Percentiles rank a stretch among this genome's conserved stretches.
phyloP scores from a whole-genome alignment of 2,888 invertebrate species.

The Rotaria socialis region DNA sequence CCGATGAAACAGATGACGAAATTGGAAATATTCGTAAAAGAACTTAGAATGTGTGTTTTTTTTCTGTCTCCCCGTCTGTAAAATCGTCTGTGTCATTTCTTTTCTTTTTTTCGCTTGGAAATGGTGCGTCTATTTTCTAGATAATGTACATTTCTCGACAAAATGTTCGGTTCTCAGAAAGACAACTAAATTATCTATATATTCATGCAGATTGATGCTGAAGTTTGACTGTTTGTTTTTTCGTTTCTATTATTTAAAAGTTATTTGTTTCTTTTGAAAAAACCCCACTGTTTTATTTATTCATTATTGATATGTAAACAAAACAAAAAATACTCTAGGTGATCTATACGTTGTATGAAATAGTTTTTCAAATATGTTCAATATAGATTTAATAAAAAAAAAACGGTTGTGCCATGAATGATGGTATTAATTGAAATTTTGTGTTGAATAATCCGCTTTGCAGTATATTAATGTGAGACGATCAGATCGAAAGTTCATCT shows the following conservation, averaged over 20 bases:
- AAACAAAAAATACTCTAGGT: no score
- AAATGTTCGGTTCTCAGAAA: neutral
- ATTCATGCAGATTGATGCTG: neutral
- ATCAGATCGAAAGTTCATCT: no score
- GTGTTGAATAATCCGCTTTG: no score
- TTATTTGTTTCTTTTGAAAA: no score
- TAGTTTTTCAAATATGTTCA: no score
- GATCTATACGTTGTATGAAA: no score
- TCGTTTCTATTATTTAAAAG: slow-evolving; percentile 3
- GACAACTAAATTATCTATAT: neutral
- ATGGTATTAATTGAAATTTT: no score
- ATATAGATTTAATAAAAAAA: no score
- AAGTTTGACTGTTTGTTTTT: neutral
- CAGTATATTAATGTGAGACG: no score
- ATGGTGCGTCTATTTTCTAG: neutral
- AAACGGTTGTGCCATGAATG: no score
- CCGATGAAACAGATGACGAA: neutral
- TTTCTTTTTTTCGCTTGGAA: neutral
- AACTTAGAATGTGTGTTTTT: neutral
- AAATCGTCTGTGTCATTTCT: neutral
- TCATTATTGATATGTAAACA: no score
- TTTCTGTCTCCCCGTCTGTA: neutral
- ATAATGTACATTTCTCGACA: neutral
- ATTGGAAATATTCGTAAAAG: neutral
- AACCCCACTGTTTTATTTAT: no score